phyloP scores from a whole-genome alignment of 2,888 invertebrate species.

The Acronicta leporina region DNA sequence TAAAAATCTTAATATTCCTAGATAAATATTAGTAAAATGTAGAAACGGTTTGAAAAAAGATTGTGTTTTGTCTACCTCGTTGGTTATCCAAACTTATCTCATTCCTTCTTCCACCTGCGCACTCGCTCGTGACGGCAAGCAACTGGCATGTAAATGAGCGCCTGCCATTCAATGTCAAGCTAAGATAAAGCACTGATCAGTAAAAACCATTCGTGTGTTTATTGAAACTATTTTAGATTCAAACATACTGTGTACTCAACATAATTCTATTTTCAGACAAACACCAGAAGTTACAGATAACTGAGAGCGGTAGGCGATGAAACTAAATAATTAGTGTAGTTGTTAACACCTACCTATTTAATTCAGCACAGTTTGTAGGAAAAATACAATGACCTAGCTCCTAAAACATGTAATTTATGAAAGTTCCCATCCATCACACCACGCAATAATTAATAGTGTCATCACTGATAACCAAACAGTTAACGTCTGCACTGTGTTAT shows the following conservation, averaged over 20 bases:
- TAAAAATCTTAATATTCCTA: no score
- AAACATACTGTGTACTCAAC: background rate
- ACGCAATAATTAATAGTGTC: background rate
- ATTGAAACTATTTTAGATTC: slow-evolving; percentile 1
- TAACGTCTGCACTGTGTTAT: background rate
- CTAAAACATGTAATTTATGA: background rate
- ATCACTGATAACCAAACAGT: background rate
- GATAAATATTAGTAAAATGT: no score
- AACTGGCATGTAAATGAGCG: background rate
- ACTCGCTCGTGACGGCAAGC: background rate
- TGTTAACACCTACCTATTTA: no score
- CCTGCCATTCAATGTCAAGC: slow-evolving; percentile 6
- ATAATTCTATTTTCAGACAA: background rate
- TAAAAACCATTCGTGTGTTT: slow-evolving; percentile 4
- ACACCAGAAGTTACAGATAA: no score
- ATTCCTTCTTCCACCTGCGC: background rate
- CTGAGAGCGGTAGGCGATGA: no score
- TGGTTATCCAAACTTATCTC: background rate
- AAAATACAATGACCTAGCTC: no score
- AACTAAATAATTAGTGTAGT: no score
- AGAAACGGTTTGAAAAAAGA: no score
- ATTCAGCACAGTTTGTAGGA: no score
- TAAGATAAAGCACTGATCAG: background rate
- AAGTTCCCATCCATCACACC: background rate
- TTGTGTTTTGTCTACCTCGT: background rate